Evolutionary conservation across 2,888 invertebrate species (phyloP).

Genomic region (Epinotia brunnichana): DNA sequence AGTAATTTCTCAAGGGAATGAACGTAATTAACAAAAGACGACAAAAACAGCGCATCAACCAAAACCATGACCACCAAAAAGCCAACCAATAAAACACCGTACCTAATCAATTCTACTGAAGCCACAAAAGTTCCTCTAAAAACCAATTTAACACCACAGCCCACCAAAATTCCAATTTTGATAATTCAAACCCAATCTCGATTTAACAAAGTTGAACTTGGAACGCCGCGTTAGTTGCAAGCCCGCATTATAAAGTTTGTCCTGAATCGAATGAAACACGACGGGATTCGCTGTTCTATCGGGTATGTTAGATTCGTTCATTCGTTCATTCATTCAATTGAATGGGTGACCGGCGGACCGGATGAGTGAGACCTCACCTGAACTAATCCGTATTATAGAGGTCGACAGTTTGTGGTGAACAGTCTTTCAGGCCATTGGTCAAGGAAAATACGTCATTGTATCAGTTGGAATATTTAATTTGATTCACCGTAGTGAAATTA

Average conservation of each 20-base stretch:
- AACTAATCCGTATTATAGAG: slow-evolving; percentile 63
- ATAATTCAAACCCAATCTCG: slow-evolving; percentile 35
- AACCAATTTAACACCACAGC: slow-evolving; percentile 34
- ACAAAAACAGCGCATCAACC: slow-evolving; percentile 48
- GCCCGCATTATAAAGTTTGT: slow-evolving; percentile 38
- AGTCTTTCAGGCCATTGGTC: slow-evolving; percentile 38
- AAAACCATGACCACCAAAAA: slow-evolving; percentile 54
- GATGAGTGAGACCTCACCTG: slow-evolving; percentile 60
- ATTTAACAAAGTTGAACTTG: slow-evolving; percentile 40
- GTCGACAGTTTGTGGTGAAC: slow-evolving; percentile 50
- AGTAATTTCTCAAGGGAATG: slow-evolving; percentile 34
- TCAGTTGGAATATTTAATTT: slow-evolving; percentile 8
- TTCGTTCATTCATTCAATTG: slow-evolving; percentile 58
- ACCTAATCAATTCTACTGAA: slow-evolving; percentile 67
- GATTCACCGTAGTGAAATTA: neutral
- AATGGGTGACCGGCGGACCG: slow-evolving; percentile 61
- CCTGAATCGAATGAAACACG: slow-evolving; percentile 44
- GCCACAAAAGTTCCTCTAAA: slow-evolving; percentile 54
- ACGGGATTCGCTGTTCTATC: slow-evolving; percentile 43
- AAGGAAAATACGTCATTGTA: slow-evolving; percentile 27
- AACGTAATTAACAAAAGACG: slow-evolving; percentile 48
- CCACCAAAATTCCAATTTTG: slow-evolving; percentile 32
- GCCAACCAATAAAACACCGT: slow-evolving; percentile 60
- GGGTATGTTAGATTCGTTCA: slow-evolving; percentile 40
- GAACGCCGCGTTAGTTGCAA: slow-evolving; percentile 15